Conservation (phyloP, 2,888 invertebrate species). For the Hoplodrina blanda region DNA sequence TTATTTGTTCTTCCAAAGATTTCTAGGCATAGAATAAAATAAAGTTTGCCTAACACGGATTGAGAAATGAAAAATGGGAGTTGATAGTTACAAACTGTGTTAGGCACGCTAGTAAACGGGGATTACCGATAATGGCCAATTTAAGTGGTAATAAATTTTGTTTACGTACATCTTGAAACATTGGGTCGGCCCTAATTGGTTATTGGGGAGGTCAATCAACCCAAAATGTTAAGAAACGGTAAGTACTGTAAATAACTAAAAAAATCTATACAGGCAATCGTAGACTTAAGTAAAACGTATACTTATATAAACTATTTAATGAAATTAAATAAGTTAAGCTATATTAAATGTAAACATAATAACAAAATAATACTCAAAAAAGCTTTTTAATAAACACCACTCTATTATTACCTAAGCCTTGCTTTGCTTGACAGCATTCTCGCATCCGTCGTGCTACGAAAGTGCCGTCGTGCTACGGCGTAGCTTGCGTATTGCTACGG, state of each 20-base stretch:
- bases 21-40: slow-evolving; percentile 12
- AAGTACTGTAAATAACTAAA: background rate
- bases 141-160: slow-evolving; percentile 59
- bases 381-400: background rate
- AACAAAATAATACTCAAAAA: background rate
- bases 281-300: no score
- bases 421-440: background rate
- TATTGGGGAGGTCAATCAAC: slow-evolving; percentile 25
- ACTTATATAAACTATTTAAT: no score
- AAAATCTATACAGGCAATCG: background rate
- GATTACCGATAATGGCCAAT: slow-evolving; percentile 59
- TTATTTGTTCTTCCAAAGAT: background rate
- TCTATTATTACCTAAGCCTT: background rate
- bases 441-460: slow-evolving; percentile 25
- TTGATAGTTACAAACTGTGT: slow-evolving; percentile 40
- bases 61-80: slow-evolving; percentile 57
- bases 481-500: slow-evolving; percentile 35
- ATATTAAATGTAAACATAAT: background rate
- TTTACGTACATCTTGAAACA: slow-evolving; percentile 42
- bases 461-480: slow-evolving; percentile 31
- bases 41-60: slow-evolving; percentile 27
- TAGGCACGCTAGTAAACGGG: slow-evolving; percentile 31
- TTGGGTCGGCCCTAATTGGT: slow-evolving; percentile 36
- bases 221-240: slow-evolving; percentile 11
- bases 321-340: no score